Base-by-base conservation (phyloP, 2,888 invertebrate genomes). In the Cephus rjabovi region DNA sequence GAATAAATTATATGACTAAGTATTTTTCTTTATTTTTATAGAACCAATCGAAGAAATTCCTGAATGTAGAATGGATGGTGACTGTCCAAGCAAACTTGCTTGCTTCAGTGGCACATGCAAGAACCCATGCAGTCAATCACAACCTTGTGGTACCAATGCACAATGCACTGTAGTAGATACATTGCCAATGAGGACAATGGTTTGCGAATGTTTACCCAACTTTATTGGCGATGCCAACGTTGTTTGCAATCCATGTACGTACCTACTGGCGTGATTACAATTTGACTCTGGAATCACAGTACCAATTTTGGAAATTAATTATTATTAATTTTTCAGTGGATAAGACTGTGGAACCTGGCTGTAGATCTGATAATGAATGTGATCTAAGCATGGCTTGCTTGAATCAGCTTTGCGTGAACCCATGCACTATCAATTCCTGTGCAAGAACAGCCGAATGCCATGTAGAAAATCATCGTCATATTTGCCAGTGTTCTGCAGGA, bases 141-240 rank as follows among this genome's bases (percentile, higher is more conserved):
- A 94, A 88, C 97, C 97, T 0, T 98, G 97, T 88, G 97, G 97
- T 30, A 89, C 93, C 69, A 95, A 96, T 88, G 97, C 98, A 0
- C 94, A 95, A 83, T 98, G 98, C 89, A 94, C 95, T 12, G 97
- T 98, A 12, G 95, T 97, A 34, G 96, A 97, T 88, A 97, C 97
- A 0, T 92, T 97, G 82, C 98, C 98, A 11, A 94, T 97, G 92
- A 94, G 97, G 84, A 97, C 97, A 11, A 96, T 98, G 94, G 95
- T 96, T 79, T 98, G 98, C 90, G 95, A 96, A 88, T 98, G 98
- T 89, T 94, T 96, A 81, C 95, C 95, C 80, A 97, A 97, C 81
- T 96, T 95, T 86, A 94, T 95, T 84, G 98, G 98, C 83, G 97
- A 98, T 91, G 97, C 98, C 12, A 96, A 97, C 85, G 94, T 95